Base-by-base conservation (phyloP, 2,888 invertebrate species). In the Pseudococcus viburni region DNA sequence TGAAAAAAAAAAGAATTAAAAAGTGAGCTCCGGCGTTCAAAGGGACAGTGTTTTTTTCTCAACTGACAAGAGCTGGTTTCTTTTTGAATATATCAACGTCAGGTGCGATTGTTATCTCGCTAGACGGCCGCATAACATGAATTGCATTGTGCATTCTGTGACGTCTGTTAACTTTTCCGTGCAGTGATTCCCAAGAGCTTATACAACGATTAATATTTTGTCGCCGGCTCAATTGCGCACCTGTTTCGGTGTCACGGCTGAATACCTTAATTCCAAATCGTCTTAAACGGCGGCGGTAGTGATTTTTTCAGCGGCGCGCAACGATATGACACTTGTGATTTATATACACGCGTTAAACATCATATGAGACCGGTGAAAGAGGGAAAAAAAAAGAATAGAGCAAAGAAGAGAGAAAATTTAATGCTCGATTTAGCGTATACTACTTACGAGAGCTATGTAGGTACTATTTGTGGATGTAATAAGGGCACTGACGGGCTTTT, bases 101-200 rank as follows among this genome's bases (percentile, higher is more conserved):
- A 84, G 84, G 84, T 84, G 84, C 48, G 84, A 84, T 84, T 51
- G 84, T 84, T 84, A 84, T 84, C 84, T 51, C n/a, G 55, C 9
- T 51, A 84, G 51, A 84, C 33, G 77, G 77, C 77, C 77, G 77
- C 77, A 39, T 77, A 77, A 84, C 26, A 84, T 84, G 55, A 51
- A 51, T 55, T 42, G 84, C 84, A 84, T 84, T 84, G 84, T 84
- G 55, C 84, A 55, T 22, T 84, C 84, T 84, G 33, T 22, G 46
- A 84, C 84, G 83, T 39, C 42, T 77, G 77, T 77, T 33, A 33
- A 77, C 33, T 77, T 64, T 64, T 77, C 77, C 12, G 15, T 39
- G 22, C 84, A 84, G 84, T 84, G 84, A 84, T 84, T 46, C 84
- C 42, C 26, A 84, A 84, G n/a, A 46, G 42, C 8, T 6, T 12